Evolutionary conservation across 2,797 vertebrate species (phyloP), one percentile per base, ranked within the genome.

Genomic region (Pachyuromys duprasi): DNA sequence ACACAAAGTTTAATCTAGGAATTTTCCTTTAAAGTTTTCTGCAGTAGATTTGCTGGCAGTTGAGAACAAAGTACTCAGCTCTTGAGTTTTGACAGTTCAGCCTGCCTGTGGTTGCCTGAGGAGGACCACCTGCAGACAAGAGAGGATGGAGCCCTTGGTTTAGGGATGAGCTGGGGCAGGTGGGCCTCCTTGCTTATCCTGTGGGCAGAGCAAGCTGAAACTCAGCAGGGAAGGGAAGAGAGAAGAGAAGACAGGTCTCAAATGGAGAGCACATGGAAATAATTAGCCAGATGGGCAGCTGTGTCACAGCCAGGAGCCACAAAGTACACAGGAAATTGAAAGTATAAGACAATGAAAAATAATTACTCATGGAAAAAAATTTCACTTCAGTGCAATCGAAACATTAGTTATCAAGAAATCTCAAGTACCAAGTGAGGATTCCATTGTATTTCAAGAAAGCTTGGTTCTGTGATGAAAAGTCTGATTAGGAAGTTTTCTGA

Each of bases 311-410:
- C 9, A 86, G 94, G 76, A 79, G 39, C 60, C 57, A 80, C n/a
- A 92, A 80, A 92, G 31, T 45, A 8, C 72, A 65, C 31, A 94
- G 80, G 36, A 95, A 97, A 96, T 60, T 81, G 67, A 96, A 96
- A 95, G 49, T 53, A 62, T 75, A 76, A 95, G 78, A 62, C 69
- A 70, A 55, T 69, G 81, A 60, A 95, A 94, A 81, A 79, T 49
- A 86, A 92, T 95, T 75, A 72, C 70, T 83, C 72, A 39, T 55
- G 0, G 55, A 75, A 70, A 94, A 55, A 95, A 90, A 39, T 15
- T 28, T 28, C 24, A 45, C 42, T 78, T 13, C 72, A 22, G 36
- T 74, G 62, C 84, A 96, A 53, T 14, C 17, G 81, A 90, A 63
- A 95, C 3, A 55, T 69, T 93, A 15, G 55, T 28, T 94, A 84